phyloP scores from a whole-genome alignment of 2,113 vertebrate species.

The Tyto alba region DNA sequence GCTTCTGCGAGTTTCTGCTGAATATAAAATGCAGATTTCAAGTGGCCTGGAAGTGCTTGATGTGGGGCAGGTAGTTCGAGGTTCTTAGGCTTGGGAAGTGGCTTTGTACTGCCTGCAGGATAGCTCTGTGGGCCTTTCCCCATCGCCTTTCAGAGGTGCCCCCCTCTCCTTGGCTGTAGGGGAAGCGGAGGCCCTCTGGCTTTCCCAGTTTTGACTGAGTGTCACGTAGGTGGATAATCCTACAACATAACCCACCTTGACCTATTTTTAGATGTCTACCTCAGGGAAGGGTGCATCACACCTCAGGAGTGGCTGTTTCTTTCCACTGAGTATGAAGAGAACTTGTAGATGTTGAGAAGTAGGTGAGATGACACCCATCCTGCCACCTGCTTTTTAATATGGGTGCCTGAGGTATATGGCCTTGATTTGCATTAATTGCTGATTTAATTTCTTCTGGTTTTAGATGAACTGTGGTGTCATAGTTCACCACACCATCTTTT shows the following conservation, averaged over 20 bases:
- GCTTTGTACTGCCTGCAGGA: not conserved
- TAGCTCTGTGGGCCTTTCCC: not conserved
- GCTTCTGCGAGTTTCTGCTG: not conserved
- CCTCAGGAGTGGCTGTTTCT: not conserved
- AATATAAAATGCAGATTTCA: not conserved
- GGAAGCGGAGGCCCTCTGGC: not conserved
- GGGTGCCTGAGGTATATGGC: not conserved
- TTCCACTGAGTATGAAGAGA: not conserved
- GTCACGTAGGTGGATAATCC: not conserved
- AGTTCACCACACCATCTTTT: not conserved
- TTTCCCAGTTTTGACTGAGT: not conserved
- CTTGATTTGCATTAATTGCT: not conserved
- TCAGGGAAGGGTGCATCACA: not conserved
- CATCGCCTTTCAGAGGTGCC: not conserved
- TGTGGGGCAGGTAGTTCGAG: not conserved
- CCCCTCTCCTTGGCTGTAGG: not conserved
- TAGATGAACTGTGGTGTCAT: not conserved
- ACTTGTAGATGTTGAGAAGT: not conserved
- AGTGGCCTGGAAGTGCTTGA: not conserved
- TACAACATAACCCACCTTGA: not conserved
- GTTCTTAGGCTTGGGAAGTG: fast-evolving
- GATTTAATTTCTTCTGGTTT: not conserved
- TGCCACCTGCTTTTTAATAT: not conserved
- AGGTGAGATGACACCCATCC: not conserved
- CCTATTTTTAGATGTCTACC: not conserved